phyloP scores from a whole-genome alignment of 37 sponge, comb jelly and placozoan species.

The Beroe forskalii region DNA sequence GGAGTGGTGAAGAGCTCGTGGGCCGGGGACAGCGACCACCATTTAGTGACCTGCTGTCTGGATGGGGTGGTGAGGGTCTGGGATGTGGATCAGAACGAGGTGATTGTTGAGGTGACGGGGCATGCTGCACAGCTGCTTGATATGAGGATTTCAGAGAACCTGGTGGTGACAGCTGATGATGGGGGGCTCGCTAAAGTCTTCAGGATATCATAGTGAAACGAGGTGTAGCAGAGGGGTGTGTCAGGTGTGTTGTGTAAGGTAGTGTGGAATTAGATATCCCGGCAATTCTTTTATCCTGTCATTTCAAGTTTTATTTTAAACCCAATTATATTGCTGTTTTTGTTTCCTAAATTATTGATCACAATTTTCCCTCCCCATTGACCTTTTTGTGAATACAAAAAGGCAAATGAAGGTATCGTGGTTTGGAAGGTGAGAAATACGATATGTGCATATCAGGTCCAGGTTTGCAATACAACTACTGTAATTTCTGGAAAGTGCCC shows the following conservation, averaged over 20 bases:
- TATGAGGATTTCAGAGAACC: conserved; percentile 46
- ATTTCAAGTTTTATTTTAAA: conserved; percentile 65
- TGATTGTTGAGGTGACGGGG: conserved; percentile 50
- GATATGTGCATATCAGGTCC: too few relatives aligned
- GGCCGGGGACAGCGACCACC: conserved; percentile 58
- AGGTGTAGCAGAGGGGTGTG: neutral
- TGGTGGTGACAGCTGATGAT: conserved; percentile 58
- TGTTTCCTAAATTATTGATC: neutral
- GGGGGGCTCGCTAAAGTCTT: conserved; percentile 25
- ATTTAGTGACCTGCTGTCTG: conserved; percentile 50
- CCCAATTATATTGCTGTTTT: neutral
- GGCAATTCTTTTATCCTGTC: neutral
- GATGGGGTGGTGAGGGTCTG: conserved; percentile 53
- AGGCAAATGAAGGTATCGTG: too few relatives aligned
- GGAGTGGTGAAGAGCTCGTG: conserved; percentile 44
- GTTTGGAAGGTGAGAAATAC: too few relatives aligned
- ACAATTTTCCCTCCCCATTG: too few relatives aligned
- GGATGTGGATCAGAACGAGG: conserved; percentile 58
- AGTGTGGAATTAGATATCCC: neutral
- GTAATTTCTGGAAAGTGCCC: too few relatives aligned
- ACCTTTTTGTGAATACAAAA: too few relatives aligned
- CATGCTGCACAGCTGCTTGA: conserved; percentile 29
- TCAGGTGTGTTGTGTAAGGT: neutral
- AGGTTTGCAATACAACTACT: too few relatives aligned
- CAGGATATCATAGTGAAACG: conserved; percentile 19